Percentiles rank a stretch among this genome's conserved stretches.
Conservation (phyloP, 1,140 invertebrate genomes). For the Bombus sylvicola region DNA sequence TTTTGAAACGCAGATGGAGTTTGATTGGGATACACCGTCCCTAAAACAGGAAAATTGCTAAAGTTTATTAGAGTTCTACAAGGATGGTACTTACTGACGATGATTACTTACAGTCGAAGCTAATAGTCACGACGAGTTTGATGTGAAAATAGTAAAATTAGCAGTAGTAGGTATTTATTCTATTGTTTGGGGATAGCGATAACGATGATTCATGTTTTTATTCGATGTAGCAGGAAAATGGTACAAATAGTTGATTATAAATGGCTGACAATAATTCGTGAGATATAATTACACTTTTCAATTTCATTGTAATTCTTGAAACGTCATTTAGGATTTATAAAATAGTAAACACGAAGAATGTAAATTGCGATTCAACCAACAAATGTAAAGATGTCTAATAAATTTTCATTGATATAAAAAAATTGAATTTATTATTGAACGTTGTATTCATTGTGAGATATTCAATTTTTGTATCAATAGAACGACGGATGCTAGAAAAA, state of each 20-base stretch:
- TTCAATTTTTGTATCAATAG: neutral
- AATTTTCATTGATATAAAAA: too few species aligned
- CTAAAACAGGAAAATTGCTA: slow-evolving; percentile 70
- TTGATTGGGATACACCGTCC: neutral
- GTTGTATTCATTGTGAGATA: too few species aligned
- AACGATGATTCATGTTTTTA: neutral
- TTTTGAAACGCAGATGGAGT: neutral
- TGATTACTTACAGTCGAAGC: slow-evolving; percentile 60
- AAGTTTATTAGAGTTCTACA: slow-evolving; percentile 63
- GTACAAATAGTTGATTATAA: neutral
- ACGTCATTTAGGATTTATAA: too few species aligned
- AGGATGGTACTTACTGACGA: neutral
- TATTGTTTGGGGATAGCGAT: neutral
- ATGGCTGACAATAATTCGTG: neutral
- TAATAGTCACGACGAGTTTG: slow-evolving; percentile 46
- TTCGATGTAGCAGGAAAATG: neutral
- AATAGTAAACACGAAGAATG: too few species aligned
- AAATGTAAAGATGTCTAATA: too few species aligned
- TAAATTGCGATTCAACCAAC: neutral
- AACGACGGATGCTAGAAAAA: too few species aligned
- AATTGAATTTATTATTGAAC: too few species aligned
- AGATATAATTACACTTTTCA: neutral
- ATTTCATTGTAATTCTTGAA: neutral
- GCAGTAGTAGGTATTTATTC: neutral
- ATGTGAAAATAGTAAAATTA: slow-evolving; percentile 1